Percentiles rank a stretch among this genome's conserved stretches.
phyloP scores from a whole-genome alignment of 1,140 invertebrate species.

The Platyura marginata region DNA sequence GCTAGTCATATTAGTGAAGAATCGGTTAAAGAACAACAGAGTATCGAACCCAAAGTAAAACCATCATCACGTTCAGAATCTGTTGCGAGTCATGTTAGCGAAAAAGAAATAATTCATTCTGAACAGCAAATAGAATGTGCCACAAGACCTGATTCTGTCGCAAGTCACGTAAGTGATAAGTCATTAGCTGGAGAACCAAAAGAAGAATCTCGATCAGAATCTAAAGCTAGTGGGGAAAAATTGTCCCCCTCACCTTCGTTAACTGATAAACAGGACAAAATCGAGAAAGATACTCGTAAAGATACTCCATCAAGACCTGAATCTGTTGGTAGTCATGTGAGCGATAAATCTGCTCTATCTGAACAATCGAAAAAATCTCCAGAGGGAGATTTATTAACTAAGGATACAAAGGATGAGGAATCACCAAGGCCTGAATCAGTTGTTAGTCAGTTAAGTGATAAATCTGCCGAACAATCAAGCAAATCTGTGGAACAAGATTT shows the following conservation, averaged over 20 bases:
- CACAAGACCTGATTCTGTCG: neutral
- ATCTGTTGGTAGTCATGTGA: too few relatives aligned
- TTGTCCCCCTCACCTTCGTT: neutral
- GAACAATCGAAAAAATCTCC: neutral
- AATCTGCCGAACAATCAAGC: too few relatives aligned
- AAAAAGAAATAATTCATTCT: too few relatives aligned
- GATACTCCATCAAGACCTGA: neutral
- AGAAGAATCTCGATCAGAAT: neutral
- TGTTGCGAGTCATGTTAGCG: too few relatives aligned
- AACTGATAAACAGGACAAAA: neutral
- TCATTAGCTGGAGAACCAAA: too few relatives aligned
- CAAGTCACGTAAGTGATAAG: conserved; percentile 2
- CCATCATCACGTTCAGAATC: neutral
- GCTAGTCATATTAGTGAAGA: conserved; percentile 5
- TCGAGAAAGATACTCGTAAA: neutral
- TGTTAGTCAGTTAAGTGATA: neutral
- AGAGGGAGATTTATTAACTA: too few relatives aligned
- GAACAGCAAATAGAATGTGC: too few relatives aligned
- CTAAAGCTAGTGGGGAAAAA: neutral
- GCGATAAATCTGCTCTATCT: too few relatives aligned
- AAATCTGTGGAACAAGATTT: neutral
- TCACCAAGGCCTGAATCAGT: neutral
- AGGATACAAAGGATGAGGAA: neutral
- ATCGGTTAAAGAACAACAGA: neutral
- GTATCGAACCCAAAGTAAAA: neutral